Evolutionary conservation across 2,797 vertebrate species (phyloP), one percentile per base, ranked within the genome.

Genomic region (Helarctos malayanus): DNA sequence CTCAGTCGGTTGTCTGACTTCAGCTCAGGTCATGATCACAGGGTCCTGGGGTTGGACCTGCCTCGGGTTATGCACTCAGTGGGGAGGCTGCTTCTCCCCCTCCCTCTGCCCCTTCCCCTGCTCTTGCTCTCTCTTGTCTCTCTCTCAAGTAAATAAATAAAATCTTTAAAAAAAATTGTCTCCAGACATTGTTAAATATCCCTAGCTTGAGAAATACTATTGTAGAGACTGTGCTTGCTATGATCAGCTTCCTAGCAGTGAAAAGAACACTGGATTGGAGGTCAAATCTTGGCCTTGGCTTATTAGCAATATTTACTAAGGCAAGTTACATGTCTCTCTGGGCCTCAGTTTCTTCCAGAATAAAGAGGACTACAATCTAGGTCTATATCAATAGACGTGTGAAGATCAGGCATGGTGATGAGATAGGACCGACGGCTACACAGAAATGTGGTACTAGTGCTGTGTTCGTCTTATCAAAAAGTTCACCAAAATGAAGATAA

Each of bases 401-500:
- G 59, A 94, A 41, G 68, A 90, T 4, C 9, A 38, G 6, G n/a
- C 80, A 16, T 52, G 71, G 10, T 35, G 79, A 89, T 63, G 38
- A 93, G 38, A 78, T 25, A 87, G 10, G 41, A 68, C 21, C 49
- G 11, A 89, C 16, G 47, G 68, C 54, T 90, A 87, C 18, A 68
- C 12, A 71, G 29, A 85, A 94, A 94, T 76, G 84, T 7, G 73
- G 8, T 84, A 61, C 91, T 38, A 89, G 16, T 71, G 45, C 29
- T 91, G 35, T 86, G 49, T 71, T 91, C 32, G 73, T 82, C 78
- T 92, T 69, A 95, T 69, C 59, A 56, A 90, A 93, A 96, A 89
- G 29, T 71, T 87, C 15, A 93, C 61, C 35, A 76, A 88, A 84
- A 52, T 75, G 45, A 96, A 94, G 38, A 71, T 49, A 90, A 94